Conservation (phyloP, 1,140 invertebrate species). For the Drosophila guanche region DNA sequence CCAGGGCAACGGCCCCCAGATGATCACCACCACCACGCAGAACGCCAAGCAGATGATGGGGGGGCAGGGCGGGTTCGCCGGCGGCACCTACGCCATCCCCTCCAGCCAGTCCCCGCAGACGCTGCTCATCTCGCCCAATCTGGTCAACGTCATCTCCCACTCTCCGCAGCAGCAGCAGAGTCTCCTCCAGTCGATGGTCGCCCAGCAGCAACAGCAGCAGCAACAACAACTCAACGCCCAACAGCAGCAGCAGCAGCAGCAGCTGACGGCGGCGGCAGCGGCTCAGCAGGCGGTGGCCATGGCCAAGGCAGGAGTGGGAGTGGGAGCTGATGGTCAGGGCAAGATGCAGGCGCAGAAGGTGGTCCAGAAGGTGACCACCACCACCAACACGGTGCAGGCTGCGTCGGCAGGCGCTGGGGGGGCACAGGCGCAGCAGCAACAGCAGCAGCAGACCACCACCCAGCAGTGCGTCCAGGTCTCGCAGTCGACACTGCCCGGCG, state of each 20-base stretch:
- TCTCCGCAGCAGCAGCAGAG: constrained; percentile 85
- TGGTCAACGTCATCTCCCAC: constrained; percentile 88
- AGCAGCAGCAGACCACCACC: constrained; percentile 83
- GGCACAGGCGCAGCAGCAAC: constrained; percentile 51
- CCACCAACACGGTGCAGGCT: constrained; percentile 78
- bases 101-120: constrained; percentile 91
- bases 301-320: constrained; percentile 47
- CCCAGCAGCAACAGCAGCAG: constrained; percentile 60
- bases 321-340: constrained; percentile 55
- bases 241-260: constrained; percentile 34
- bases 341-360: constrained; percentile 85
- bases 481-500: constrained; percentile 85
- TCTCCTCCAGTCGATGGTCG: constrained; percentile 73
- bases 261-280: constrained; percentile 27
- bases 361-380: constrained; percentile 85
- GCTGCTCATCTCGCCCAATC: constrained; percentile 89
- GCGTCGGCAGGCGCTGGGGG: constrained; percentile 47
- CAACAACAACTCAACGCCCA: constrained; percentile 25
- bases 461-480: constrained; percentile 88
- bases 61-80: constrained; percentile 85
- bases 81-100: constrained; percentile 88
- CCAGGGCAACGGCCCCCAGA: constrained; percentile 90
- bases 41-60: constrained; percentile 87
- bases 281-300: constrained; percentile 59
- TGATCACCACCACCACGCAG: constrained; percentile 89